These are phyloP conservation scores for Anguilla marmorata DNA, from an alignment of 2,797 vertebrate genomes.

Conservation along the genomic window DNA sequence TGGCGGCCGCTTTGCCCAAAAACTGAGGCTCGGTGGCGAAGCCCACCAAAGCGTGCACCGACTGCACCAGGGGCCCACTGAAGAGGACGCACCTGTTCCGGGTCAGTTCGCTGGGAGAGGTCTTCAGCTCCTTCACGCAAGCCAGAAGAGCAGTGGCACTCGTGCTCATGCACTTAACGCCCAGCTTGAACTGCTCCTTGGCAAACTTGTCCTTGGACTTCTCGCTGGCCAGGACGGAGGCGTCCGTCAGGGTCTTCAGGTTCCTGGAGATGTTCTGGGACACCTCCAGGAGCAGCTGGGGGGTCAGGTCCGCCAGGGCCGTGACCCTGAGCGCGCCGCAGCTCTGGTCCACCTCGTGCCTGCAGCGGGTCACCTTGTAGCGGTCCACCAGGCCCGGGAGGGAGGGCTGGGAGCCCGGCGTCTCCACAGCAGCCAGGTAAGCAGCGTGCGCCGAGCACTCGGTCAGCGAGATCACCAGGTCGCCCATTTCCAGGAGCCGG, in stretches of 20 bases:
- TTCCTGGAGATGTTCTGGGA: slow-evolving; percentile 93
- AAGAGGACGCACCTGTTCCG: slow-evolving; percentile 90
- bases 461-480: slow-evolving; percentile 91
- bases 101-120: slow-evolving; percentile 88
- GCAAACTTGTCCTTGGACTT: slow-evolving; percentile 91
- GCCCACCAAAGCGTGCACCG: slow-evolving; percentile 89
- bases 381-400: slow-evolving; percentile 91
- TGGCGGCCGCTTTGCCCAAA: slow-evolving; percentile 85
- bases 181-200: slow-evolving; percentile 94
- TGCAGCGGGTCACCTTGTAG: slow-evolving; percentile 93
- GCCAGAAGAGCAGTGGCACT: slow-evolving; percentile 93
- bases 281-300: slow-evolving; percentile 91
- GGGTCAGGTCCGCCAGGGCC: slow-evolving; percentile 84
- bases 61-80: slow-evolving; percentile 88
- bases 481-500: slow-evolving; percentile 88
- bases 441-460: slow-evolving; percentile 95
- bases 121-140: slow-evolving; percentile 93
- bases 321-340: slow-evolving; percentile 84
- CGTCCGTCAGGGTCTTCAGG: slow-evolving; percentile 92
- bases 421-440: slow-evolving; percentile 91
- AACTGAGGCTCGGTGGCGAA: slow-evolving; percentile 98
- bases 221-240: slow-evolving; percentile 90
- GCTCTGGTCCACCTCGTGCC: slow-evolving; percentile 94
- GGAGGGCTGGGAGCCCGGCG: slow-evolving; percentile 82
- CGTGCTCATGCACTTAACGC: slow-evolving; percentile 94